Conservation (phyloP, 30 jellyfish, hydroid and myxozoan genomes). For the Aurelia coerulea region DNA sequence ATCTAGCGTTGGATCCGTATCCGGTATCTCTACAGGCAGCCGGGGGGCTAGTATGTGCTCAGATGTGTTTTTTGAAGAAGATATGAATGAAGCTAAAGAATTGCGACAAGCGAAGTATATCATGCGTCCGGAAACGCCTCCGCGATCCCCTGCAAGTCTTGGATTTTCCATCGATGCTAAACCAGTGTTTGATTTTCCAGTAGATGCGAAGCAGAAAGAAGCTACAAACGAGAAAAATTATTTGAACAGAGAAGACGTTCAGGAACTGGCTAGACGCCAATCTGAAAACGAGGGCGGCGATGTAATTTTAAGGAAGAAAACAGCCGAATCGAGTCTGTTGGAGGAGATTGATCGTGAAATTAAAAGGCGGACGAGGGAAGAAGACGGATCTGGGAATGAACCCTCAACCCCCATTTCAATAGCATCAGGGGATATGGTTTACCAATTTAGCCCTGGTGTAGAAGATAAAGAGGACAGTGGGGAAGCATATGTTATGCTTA, state of each 20-base stretch:
- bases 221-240: conserved; percentile 17
- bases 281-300: background rate
- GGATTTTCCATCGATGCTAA: conserved; percentile 25
- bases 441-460: conserved; percentile 8
- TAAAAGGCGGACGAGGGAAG: conserved; percentile 54
- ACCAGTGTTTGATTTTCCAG: conserved; percentile 62
- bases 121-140: conserved; percentile 77
- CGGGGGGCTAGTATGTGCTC: conserved; percentile 49
- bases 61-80: conserved; percentile 57
- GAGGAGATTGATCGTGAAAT: conserved; percentile 71
- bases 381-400: conserved; percentile 15
- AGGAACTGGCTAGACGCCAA: conserved; percentile 32
- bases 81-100: background rate
- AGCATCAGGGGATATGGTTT: conserved; percentile 28
- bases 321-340: conserved; percentile 38
- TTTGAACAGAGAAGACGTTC: conserved; percentile 47
- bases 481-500: conserved; percentile 46
- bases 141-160: conserved; percentile 89
- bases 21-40: conserved; percentile 47
- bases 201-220: conserved; percentile 11
- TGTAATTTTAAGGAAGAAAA: conserved; percentile 21
- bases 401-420: conserved; percentile 33
- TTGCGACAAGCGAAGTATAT: background rate
- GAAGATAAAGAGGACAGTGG: conserved; percentile 48
- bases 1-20: conserved; percentile 45